Evolutionary conservation across 64 coral and sea anemone species (phyloP), one percentile per base, ranked within the genome.

Genomic region (Stylophora pistillata): DNA sequence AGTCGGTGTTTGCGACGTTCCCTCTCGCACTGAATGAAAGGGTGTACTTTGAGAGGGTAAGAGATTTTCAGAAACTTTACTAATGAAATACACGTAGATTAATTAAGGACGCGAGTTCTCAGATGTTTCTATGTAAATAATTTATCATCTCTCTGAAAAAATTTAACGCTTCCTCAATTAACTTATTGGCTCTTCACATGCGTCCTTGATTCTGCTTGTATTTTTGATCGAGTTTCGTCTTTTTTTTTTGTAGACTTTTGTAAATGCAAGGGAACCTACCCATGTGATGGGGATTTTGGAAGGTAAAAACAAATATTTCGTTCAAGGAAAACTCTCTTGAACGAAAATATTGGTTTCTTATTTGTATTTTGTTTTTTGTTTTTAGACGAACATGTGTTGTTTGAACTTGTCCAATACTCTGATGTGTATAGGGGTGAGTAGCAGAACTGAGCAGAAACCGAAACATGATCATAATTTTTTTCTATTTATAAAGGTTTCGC

Each of bases 1-100:
- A 95, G 77, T 99, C 97, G 9, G 97, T 99, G 55, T 99, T 95
- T 78, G 97, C 97, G 37, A 85, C 93, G 4, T 99, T 99, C 80
- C 97, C 97, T 72, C 68, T 99, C 62, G 91, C 91, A 14, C 92
- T 99, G 68, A 99, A 99, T 58, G 93, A 99, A 61, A 94, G 97
- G 21, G 73, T 99, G 81, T 92, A 87, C 28, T 90, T 95, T 77
- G 93, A 99, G 73, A 95, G 86, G 81, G 96, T 98, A 76, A 29
- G 91, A 11, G 23, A 47, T 47, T 47, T 47, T 3, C 7, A 47
- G 37, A 47, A 47, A 47, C 0, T 47, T 4, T 47, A 47, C 37
- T 47, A 47, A 47, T 4, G 37, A 47, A 47, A 4, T 26, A 25
- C 64, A n/a, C 20, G 14, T 41, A 25, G 54, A 59, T 27, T 20